Percentiles rank a stretch among this genome's conserved stretches.
phyloP scores from a whole-genome alignment of 2,888 invertebrate species.

The Trichopria drosophilae region DNA sequence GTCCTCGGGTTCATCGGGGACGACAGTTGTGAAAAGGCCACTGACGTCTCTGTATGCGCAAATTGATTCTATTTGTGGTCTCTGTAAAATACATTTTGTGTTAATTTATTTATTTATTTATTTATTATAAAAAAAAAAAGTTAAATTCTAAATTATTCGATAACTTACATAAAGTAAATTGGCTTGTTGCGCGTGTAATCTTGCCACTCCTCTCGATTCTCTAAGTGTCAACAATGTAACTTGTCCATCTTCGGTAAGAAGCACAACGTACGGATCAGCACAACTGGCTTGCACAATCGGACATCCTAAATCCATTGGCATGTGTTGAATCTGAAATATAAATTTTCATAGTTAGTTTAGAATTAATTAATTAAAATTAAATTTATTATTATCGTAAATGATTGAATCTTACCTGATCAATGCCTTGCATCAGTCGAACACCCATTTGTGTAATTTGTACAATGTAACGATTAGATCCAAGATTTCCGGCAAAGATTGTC shows the following conservation, averaged over 20 bases:
- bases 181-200: constrained; percentile 50
- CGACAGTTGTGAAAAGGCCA: constrained; percentile 80
- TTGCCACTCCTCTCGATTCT: constrained; percentile 65
- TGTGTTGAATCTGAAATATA: constrained; percentile 72
- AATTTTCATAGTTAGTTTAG: no score
- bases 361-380: no score
- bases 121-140: no score
- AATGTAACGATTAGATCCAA: constrained; percentile 89
- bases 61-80: constrained; percentile 60
- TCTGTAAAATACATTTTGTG: constrained; percentile 42
- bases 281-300: constrained; percentile 82
- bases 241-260: constrained; percentile 85
- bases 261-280: constrained; percentile 89
- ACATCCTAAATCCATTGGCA: constrained; percentile 83
- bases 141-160: constrained; percentile 8
- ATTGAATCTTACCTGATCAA: constrained; percentile 66
- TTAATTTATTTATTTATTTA: no score
- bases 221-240: constrained; percentile 81
- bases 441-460: constrained; percentile 83
- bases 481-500: constrained; percentile 92
- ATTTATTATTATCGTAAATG: no score
- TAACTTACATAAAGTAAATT: constrained; percentile 53
- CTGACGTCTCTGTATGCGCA: constrained; percentile 85
- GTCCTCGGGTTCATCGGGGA: constrained; percentile 62
- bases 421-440: constrained; percentile 71